Percentiles rank a stretch among this genome's conserved stretches.
phyloP scores from a whole-genome alignment of 2,797 vertebrate genomes.

The Sphenopsis melanotis region DNA sequence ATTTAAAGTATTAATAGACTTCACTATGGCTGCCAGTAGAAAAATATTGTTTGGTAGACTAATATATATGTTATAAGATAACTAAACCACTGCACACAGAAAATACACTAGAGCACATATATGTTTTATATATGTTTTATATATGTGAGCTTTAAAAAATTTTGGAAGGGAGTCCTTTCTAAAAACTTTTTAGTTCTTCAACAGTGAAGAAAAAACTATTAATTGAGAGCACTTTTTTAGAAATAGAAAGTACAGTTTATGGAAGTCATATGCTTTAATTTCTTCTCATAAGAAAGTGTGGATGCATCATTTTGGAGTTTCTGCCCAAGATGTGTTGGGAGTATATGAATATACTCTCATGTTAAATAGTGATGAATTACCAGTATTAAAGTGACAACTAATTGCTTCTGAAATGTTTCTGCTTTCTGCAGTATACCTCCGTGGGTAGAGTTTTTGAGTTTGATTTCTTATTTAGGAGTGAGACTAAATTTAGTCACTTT shows the following conservation, averaged over 20 bases:
- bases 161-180: neutral
- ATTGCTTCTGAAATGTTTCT: neutral
- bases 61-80: neutral
- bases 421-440: neutral
- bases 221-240: neutral
- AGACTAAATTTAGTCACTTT: neutral
- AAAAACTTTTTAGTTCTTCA: neutral
- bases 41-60: neutral
- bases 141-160: neutral
- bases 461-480: neutral
- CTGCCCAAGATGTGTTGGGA: neutral
- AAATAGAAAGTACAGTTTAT: neutral
- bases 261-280: neutral
- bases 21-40: neutral
- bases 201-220: neutral
- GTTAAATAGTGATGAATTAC: neutral
- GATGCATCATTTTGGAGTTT: neutral
- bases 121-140: fast-evolving
- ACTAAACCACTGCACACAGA: neutral
- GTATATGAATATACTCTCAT: fast-evolving
- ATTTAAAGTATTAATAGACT: neutral
- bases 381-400: neutral
- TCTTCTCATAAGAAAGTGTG: neutral
- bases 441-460: neutral
- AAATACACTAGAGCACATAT: neutral